Evolutionary conservation across 2,888 invertebrate species (phyloP), one percentile per base, ranked within the genome.

Genomic region (Serrognathus titanus): DNA sequence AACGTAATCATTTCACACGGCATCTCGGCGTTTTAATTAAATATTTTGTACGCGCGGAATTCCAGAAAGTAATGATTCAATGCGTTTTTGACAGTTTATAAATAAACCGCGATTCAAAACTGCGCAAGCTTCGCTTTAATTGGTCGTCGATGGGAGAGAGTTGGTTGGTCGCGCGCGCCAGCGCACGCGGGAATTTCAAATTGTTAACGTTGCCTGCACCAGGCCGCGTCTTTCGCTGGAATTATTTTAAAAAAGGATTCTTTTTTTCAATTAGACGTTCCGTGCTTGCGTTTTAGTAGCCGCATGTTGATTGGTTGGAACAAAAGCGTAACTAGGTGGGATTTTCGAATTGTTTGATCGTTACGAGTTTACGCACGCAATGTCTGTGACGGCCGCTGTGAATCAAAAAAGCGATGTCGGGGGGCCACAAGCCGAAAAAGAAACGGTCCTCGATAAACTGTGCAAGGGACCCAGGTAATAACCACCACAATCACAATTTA

Each of bases 1-100:
- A 98, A 79, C 9, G 97, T 97, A 77, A 98, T 97, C 85, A 97
- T 96, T 87, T 97, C 97, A 79, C 95, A 93, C 55, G 97, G 97
- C 97, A 97, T 97, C 72, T 80, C 83, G 31, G 12, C 9, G 38
- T 37, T 24, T 52, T 57, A 16, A 13, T 2, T 48, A 48, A 16
- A 16, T 2, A 2, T 2, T 16, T 16, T 16, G 16, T 12, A 12
- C 13, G 4, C 11, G 55, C 43, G 12, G 24, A 11, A n/a, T n/a
- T 11, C 12, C 24, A 12, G 3, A 16, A 16, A 16, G 3, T 3
- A 3, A 3, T 16, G 16, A 16, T 16, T 16, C 3, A 3, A 16
- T 2, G 3, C 2, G 16, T 3, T 16, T 3, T 16, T 16, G 16
- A 16, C 16, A 16, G 16, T 16, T 16, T 16, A 16, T 16, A 16